Evolutionary conservation across 2,888 invertebrate species (phyloP), one percentile per base, ranked within the genome.

Genomic region (Ormia ochracea): DNA sequence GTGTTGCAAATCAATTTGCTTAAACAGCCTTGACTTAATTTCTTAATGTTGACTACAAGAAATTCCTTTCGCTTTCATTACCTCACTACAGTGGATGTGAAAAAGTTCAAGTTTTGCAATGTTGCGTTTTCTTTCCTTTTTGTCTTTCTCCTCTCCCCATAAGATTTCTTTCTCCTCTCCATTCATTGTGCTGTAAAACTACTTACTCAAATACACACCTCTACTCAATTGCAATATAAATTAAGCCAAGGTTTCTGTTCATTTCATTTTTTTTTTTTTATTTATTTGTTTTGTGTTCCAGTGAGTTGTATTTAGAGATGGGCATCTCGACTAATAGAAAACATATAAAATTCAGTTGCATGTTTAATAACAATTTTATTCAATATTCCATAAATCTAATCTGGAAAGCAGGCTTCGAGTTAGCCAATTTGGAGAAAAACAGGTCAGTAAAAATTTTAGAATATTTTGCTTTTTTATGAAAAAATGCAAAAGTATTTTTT

Each of bases 51-150:
- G 50, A n/a, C 17, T 31, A 36, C 72, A 58, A 38, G 52, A 77
- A 77, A 77, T 50, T 66, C 75, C 80, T 72, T 80, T 80, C 80
- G 56, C 72, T 76, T 76, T 76, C 66, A 50, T 59, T 65, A 19
- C 63, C 3, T 9, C 48, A 48, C 21, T 31, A 36, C 12, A 23
- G 19, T 41, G 28, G 21, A 41, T 56, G 17, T 9, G 12, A 12
- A 63, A 48, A 48, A 1, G n/a, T n/a, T 19, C 7, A 43, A 36
- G 9, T 23, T 23, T 38, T 21, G 10, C 17, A n/a, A n/a, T 23
- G 17, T 23, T 38, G 66, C 52, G 31, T 31, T 31, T 59, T 33
- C 66, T 23, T 58, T 65, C 38, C 17, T 45, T 48, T 38, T 33
- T 38, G 10, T 6, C 9, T 56, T 23, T 69, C 4, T 33, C 14